phyloP scores from a whole-genome alignment of 2,888 invertebrate genomes.

The Carterocephalus palaemon region DNA sequence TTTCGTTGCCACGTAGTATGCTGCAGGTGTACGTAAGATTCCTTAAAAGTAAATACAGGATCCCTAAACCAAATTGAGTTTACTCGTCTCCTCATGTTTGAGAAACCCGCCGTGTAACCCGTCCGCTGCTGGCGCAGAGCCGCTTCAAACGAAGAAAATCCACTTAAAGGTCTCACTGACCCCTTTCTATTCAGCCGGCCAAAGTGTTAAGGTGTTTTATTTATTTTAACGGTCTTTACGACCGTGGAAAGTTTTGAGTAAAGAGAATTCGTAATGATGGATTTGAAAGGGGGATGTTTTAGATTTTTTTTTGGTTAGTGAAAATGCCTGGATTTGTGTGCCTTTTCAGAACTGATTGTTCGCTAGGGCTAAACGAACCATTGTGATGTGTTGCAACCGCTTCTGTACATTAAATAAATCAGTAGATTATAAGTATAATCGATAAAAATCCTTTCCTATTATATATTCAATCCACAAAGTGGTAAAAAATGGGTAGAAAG shows the following conservation, averaged over 20 bases:
- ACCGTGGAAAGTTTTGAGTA: not conserved
- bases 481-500: too few relatives aligned
- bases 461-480: too few relatives aligned
- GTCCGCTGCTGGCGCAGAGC: slow-evolving; percentile 6
- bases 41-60: too few relatives aligned
- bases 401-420: too few relatives aligned
- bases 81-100: slow-evolving; percentile 2
- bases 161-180: slow-evolving; percentile 22
- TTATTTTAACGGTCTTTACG: slow-evolving; percentile 13
- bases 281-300: slow-evolving; percentile 6
- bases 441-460: too few relatives aligned
- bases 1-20: too few relatives aligned
- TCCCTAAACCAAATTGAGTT: not conserved
- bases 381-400: too few relatives aligned
- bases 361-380: too few relatives aligned
- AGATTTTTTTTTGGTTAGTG: slow-evolving; percentile 2
- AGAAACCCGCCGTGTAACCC: slow-evolving; percentile 16
- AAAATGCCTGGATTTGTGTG: not conserved
- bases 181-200: slow-evolving; percentile 20
- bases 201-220: slow-evolving; percentile 23
- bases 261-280: slow-evolving; percentile 14
- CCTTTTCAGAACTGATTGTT: too few relatives aligned
- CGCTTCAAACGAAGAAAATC: slow-evolving; percentile 17
- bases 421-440: too few relatives aligned
- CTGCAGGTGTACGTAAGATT: too few relatives aligned